These are phyloP conservation scores for Scophthalmus maximus DNA, from an alignment of 2,113 vertebrate species.

Conservation along the genomic window DNA sequence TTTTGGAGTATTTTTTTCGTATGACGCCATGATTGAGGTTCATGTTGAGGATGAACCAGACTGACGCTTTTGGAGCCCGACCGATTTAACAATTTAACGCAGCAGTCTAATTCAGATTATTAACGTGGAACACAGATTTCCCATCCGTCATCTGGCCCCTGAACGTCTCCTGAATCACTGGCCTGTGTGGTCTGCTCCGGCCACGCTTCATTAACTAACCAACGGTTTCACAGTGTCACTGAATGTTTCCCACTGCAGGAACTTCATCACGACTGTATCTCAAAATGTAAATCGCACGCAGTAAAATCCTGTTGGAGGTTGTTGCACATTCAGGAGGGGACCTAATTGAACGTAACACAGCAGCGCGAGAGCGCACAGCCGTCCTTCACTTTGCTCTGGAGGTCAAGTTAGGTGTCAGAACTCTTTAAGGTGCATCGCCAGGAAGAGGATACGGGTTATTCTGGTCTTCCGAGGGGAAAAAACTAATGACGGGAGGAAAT, in stretches of 20 bases:
- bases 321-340: conserved; percentile 9
- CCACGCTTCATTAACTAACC: too few species aligned
- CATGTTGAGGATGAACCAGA: too few species aligned
- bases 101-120: too few species aligned
- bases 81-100: too few species aligned
- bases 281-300: neutral
- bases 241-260: neutral
- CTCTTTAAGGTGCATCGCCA: conserved; percentile 31
- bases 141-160: too few species aligned
- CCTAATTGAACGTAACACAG: conserved; percentile 38
- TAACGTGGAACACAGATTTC: too few species aligned
- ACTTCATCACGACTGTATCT: neutral
- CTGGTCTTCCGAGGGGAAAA: conserved; percentile 23
- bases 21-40: too few species aligned
- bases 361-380: conserved; percentile 34
- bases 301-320: neutral
- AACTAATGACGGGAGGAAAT: neutral
- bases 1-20: too few species aligned
- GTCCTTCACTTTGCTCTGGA: conserved; percentile 42
- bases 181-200: neutral
- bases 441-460: too few species aligned
- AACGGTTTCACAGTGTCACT: too few species aligned
- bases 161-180: neutral
- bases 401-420: conserved; percentile 20
- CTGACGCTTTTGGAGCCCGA: too few species aligned